A percentile compares a stretch with the other conserved stretches of the same genome.
phyloP scores from a whole-genome alignment of 2,888 invertebrate species.

The Caenorhabditis doughertyi region DNA sequence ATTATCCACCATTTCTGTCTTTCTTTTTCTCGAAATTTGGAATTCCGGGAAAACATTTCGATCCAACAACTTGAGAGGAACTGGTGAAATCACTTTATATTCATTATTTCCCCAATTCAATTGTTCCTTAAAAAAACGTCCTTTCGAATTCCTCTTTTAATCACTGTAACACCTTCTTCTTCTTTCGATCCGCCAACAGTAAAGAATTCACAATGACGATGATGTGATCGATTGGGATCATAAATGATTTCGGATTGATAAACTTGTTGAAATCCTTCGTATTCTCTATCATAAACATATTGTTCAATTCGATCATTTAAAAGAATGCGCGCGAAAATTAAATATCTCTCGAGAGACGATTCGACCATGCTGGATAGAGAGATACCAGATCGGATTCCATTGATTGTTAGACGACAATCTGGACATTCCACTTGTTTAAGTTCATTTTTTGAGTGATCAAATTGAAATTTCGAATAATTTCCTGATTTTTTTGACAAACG shows the following conservation, averaged over 20 bases:
- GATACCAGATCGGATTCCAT: constrained; percentile 5
- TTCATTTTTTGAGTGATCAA: too few species aligned
- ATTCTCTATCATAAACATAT: constrained; percentile 20
- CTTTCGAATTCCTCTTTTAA: background rate
- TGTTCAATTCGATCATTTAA: constrained; percentile 8
- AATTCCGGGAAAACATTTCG: too few species aligned
- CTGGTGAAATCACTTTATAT: background rate
- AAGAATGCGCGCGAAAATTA: constrained; percentile 11
- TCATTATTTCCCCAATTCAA: constrained; percentile 3
- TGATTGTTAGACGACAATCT: too few species aligned
- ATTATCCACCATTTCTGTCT: too few species aligned
- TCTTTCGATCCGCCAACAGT: constrained; percentile 19
- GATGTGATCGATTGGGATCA: background rate
- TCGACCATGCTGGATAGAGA: constrained; percentile 25
- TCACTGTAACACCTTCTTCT: constrained; percentile 12
- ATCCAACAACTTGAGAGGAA: too few species aligned
- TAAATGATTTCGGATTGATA: background rate
- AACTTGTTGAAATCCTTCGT: constrained; percentile 29
- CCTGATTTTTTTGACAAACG: too few species aligned
- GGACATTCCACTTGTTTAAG: too few species aligned
- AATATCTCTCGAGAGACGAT: constrained; percentile 4
- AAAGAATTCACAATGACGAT: background rate
- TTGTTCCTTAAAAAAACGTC: constrained; percentile 18
- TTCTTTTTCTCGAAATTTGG: too few species aligned
- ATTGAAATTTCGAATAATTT: too few species aligned